Base-by-base conservation (phyloP, 2,113 vertebrate species). In the Calonectris borealis region DNA sequence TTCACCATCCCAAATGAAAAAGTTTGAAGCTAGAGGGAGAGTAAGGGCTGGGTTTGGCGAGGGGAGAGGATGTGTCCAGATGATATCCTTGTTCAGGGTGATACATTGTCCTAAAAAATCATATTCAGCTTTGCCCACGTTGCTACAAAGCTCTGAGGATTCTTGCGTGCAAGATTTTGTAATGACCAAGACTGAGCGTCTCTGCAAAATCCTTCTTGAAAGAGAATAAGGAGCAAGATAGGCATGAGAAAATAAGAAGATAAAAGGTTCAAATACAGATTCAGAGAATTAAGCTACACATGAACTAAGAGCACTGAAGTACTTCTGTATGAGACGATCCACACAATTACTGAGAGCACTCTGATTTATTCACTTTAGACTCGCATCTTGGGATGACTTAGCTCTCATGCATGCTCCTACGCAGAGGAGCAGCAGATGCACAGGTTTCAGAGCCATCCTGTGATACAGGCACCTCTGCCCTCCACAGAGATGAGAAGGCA, bases 401-500 rank as follows among this genome's bases (percentile, higher is more conserved):
- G 52, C 18, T n/a, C 25, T 25, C 1, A 4, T 19, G 66, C 25
- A 0, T 1, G 25, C 32, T 25, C 48, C 40, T 8, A 1, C 2
- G 10, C 36, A 25, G 22, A 12, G 54, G 17, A 51, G 40, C 42
- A 19, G 40, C 51, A 8, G 34, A 9, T 7, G 7, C 42, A 4
- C 12, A 2, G 29, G 10, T 36, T 58, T 51, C 52, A 1, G 31
- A n/a, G 29, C 11, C n/a, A 4, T 11, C 42, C n/a, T 3, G 2
- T 16, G 12, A 17, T 1, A 11, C 52, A 7, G 36, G 12, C 18
- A 10, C 27, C 60, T 12, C n/a, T 14, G 46, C 25, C 29, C 58
- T 46, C 44, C 32, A 3, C 18, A 5, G 52, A 3, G 32, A 20
- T 1, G 19, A 24, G 29, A 3, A 20, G 9, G 52, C 20, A 54